These are phyloP conservation scores for Heliothis subflexa DNA, from an alignment of 1,140 invertebrate genomes.

Conservation along the genomic window DNA sequence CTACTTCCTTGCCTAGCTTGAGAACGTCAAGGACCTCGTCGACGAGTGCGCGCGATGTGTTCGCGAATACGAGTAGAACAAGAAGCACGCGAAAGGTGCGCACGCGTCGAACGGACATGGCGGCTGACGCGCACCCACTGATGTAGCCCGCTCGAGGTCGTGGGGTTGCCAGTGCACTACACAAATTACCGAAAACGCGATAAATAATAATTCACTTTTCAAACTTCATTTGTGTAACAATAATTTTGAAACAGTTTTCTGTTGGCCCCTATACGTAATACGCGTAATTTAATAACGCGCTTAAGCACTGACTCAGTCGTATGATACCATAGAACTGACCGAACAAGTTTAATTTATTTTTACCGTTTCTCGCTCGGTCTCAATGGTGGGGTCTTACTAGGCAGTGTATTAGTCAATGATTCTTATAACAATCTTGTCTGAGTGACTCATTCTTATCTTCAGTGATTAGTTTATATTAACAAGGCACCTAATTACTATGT, in stretches of 20 bases:
- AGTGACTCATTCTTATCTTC: neutral
- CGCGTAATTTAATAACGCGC: slow-evolving; percentile 13
- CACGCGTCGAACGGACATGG: slow-evolving; percentile 69
- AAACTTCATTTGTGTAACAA: neutral
- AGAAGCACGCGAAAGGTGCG: slow-evolving; percentile 65
- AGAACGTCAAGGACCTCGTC: slow-evolving; percentile 88
- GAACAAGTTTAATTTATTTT: slow-evolving; percentile 17
- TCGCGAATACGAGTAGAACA: slow-evolving; percentile 59
- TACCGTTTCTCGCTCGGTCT: slow-evolving; percentile 17
- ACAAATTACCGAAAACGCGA: slow-evolving; percentile 41
- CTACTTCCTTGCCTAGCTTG: slow-evolving; percentile 87
- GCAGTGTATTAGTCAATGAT: slow-evolving; percentile 1
- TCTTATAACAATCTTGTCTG: neutral
- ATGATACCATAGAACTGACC: slow-evolving; percentile 23
- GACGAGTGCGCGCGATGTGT: slow-evolving; percentile 75
- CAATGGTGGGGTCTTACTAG: slow-evolving; percentile 1
- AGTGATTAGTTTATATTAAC: neutral
- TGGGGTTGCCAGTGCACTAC: slow-evolving; percentile 64
- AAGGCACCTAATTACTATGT: neutral
- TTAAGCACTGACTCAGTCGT: slow-evolving; percentile 19
- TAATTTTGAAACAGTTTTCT: neutral
- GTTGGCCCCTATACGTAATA: neutral
- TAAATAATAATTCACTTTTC: neutral
- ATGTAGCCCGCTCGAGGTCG: slow-evolving; percentile 55
- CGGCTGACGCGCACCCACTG: slow-evolving; percentile 73